Base-by-base conservation (phyloP, 92 coral and sea anemone genomes). In the Zoanthus sansibaricus region DNA sequence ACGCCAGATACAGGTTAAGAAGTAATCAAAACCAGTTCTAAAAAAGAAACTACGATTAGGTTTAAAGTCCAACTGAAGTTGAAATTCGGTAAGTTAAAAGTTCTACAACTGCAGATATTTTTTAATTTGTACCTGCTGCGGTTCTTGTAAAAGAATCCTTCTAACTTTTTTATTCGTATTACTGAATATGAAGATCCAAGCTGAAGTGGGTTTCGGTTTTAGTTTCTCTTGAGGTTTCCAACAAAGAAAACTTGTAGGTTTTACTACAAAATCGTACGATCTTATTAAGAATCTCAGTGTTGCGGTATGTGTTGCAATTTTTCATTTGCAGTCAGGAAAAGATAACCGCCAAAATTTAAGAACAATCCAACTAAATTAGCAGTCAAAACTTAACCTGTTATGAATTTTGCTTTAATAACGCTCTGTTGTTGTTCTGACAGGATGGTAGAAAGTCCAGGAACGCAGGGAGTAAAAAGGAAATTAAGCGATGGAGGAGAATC, bases 391-490 rank as follows among this genome's bases (percentile, higher is more conserved):
- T 11, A 30, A 80, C 44, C 55, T 66, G 49, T 32, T 48, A 76
- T 42, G 59, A 59, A n/a, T 17, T 77, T 32, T 59, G 14, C 77
- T 79, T 55, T 64, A 74, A 72, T 73, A 71, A 21, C 80, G 11
- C 45, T 61, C 75, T 14, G 5, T 21, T 79, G 31, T 85, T 69
- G 16, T 54, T 37, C 9, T 85, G 49, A 16, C 71, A 94, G 98
- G 93, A 94, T 94, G 98, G 88, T 94, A 85, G 95, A 90, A 51
- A 92, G 91, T 82, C 91, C 96, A 55, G 91, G 61, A 15, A 80
- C 73, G 25, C 95, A 93, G 86, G 98, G 98, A 13, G 94, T 89
- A 25, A 94, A 94, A 89, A 93, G 98, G 68, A 94, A 94, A 82
- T 84, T 93, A 33, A 91, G 91, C 84, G 98, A 94, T 83, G 90